A percentile compares a stretch with the other conserved stretches of the same genome.
These are phyloP conservation scores for Heptranchias perlo DNA, from an alignment of 2,113 vertebrate genomes.

Conservation along the genomic window DNA sequence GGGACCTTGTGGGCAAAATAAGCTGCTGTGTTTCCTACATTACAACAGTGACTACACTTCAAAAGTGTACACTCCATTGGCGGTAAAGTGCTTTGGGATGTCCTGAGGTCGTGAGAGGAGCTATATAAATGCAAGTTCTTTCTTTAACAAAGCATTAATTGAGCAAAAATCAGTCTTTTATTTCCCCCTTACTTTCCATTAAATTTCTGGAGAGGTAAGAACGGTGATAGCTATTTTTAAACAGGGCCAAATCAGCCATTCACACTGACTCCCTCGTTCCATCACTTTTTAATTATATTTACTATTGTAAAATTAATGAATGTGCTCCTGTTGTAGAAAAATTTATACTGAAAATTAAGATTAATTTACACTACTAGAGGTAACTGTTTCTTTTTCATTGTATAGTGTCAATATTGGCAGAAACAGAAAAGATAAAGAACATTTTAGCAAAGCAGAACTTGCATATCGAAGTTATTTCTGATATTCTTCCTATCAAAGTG, in stretches of 20 bases:
- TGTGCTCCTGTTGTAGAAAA: neutral
- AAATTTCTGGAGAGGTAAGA: neutral
- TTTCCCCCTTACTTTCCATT: neutral
- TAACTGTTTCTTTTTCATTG: conserved; percentile 41
- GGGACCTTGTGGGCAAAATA: neutral
- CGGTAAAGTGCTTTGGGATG: neutral
- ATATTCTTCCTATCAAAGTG: conserved; percentile 78
- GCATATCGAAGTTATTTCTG: conserved; percentile 71
- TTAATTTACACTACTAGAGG: neutral
- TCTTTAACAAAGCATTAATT: neutral
- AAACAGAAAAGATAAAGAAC: conserved; percentile 74
- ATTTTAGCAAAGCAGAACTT: conserved; percentile 70
- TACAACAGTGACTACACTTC: neutral
- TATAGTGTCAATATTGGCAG: conserved; percentile 83
- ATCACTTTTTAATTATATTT: neutral
- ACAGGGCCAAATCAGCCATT: neutral
- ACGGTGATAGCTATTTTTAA: neutral
- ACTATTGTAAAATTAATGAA: neutral
- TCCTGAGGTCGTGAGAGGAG: neutral
- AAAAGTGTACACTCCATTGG: neutral
- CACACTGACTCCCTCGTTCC: too few relatives aligned
- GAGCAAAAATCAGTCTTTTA: neutral
- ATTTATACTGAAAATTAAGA: neutral
- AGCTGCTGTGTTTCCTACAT: neutral
- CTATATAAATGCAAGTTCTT: neutral